Conservation (phyloP, 2,888 invertebrate species). For the Silvanus unidentatus region DNA sequence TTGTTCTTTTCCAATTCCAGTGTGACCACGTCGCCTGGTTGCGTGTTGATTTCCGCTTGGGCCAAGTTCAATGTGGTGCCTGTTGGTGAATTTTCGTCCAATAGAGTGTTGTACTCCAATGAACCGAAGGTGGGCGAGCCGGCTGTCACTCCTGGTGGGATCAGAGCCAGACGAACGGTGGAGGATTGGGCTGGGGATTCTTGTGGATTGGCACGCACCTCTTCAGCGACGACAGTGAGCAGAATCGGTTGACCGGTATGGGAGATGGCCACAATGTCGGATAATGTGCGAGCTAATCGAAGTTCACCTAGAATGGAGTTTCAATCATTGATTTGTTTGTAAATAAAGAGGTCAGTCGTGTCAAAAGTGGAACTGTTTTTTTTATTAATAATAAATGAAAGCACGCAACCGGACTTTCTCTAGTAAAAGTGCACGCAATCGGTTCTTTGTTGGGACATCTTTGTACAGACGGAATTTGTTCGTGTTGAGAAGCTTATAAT, state of each 20-base stretch:
- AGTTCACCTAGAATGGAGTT: slow-evolving; percentile 57
- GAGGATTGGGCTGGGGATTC: slow-evolving; percentile 67
- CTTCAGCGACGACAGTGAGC: slow-evolving; percentile 79
- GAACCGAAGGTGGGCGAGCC: slow-evolving; percentile 38
- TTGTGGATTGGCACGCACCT: slow-evolving; percentile 62
- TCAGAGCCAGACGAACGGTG: slow-evolving; percentile 76
- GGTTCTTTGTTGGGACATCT: too few species aligned
- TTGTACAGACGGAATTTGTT: too few species aligned
- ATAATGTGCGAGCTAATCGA: slow-evolving; percentile 63
- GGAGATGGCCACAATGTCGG: slow-evolving; percentile 73
- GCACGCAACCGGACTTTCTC: slow-evolving; percentile 1
- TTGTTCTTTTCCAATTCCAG: slow-evolving; percentile 72
- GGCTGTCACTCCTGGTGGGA: slow-evolving; percentile 45
- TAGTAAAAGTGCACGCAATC: too few species aligned
- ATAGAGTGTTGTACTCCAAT: slow-evolving; percentile 62
- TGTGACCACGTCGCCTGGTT: slow-evolving; percentile 65
- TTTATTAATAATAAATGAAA: background rate
- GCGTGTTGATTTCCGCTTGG: slow-evolving; percentile 36
- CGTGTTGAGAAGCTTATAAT: too few species aligned
- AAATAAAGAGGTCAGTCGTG: slow-evolving; percentile 3
- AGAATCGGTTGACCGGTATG: slow-evolving; percentile 79
- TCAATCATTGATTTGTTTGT: slow-evolving; percentile 2
- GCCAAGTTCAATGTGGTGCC: slow-evolving; percentile 60
- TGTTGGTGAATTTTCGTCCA: slow-evolving; percentile 76
- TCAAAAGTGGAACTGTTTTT: background rate